These are phyloP conservation scores for Catharus minimus DNA, from an alignment of 2,113 vertebrate genomes.

Conservation along the genomic window DNA sequence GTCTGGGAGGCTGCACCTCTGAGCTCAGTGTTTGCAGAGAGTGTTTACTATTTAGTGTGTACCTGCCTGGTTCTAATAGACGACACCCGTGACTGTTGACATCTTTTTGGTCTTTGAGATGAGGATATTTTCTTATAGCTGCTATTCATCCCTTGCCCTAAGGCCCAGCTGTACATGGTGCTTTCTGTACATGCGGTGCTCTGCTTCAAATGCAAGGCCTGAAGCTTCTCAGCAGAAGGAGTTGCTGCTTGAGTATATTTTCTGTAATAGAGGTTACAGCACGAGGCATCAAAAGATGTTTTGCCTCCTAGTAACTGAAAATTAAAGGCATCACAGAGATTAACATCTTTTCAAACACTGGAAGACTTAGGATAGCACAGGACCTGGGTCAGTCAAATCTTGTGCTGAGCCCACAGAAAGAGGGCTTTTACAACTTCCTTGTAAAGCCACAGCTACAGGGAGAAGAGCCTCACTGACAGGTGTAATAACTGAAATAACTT, in stretches of 20 bases:
- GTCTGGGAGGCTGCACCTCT: rapidly evolving
- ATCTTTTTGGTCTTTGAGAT: background rate
- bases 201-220: background rate
- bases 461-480: background rate
- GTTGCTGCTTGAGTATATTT: background rate
- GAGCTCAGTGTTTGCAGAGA: background rate
- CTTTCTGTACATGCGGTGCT: rapidly evolving
- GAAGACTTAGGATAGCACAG: background rate
- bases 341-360: background rate
- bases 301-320: background rate
- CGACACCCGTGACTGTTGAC: rapidly evolving
- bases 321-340: background rate
- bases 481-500: background rate
- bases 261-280: background rate
- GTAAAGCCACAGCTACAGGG: background rate
- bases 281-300: rapidly evolving
- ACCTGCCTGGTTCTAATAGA: background rate
- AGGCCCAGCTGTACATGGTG: rapidly evolving
- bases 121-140: background rate
- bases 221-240: background rate
- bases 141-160: background rate
- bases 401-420: background rate
- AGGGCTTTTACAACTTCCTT: background rate
- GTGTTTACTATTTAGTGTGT: background rate
- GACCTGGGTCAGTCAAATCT: background rate